Conservation (phyloP, 2,888 invertebrate genomes). For the Diaphora mendica region DNA sequence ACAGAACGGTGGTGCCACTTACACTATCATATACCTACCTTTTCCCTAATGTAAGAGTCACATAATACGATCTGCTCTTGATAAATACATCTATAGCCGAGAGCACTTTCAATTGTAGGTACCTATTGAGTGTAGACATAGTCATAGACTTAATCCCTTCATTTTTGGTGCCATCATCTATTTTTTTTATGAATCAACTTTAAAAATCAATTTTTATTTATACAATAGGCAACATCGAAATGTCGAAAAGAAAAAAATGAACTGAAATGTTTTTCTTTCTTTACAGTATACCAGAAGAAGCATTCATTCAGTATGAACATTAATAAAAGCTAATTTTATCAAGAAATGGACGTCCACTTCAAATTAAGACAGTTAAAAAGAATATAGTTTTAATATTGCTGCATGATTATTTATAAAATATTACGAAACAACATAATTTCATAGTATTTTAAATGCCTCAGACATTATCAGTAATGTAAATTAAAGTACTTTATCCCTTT, state of each 20-base stretch:
- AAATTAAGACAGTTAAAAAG: background rate
- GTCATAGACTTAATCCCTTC: no score
- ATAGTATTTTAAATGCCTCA: background rate
- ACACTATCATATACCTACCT: no score
- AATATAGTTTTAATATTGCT: background rate
- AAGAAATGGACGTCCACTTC: background rate
- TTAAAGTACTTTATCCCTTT: background rate
- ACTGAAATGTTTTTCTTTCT: conserved; percentile 2
- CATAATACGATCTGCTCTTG: no score
- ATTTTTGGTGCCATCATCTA: no score
- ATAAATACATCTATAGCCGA: background rate
- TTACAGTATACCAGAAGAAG: conserved; percentile 55
- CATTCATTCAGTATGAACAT: conserved; percentile 43
- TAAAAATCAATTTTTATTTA: background rate
- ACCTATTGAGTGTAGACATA: background rate
- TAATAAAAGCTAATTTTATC: conserved; percentile 31
- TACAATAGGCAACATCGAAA: background rate
- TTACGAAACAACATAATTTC: background rate
- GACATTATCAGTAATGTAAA: background rate
- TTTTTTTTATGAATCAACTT: no score
- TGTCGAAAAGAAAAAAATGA: background rate
- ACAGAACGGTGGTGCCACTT: no score
- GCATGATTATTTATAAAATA: background rate
- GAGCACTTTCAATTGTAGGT: no score
- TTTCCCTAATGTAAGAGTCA: no score